phyloP scores from a whole-genome alignment of 2,888 invertebrate species.

The Hypsopygia costalis region DNA sequence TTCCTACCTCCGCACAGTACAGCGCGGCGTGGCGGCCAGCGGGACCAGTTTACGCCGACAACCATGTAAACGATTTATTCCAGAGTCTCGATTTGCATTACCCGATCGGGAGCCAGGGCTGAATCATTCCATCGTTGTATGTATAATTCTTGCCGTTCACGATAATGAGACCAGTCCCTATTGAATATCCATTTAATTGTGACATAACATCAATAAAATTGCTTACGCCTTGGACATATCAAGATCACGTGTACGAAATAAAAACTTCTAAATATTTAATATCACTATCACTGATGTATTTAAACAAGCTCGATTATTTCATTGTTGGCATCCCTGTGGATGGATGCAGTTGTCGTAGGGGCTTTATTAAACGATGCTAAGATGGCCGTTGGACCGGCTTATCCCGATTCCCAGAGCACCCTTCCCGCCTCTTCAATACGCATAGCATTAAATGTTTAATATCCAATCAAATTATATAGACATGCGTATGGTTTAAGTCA shows the following conservation, averaged over 20 bases:
- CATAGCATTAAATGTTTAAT: conserved; percentile 38
- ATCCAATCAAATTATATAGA: background rate
- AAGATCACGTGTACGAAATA: too few species aligned
- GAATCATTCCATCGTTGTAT: conserved; percentile 26
- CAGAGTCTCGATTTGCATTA: conserved; percentile 76
- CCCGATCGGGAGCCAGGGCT: conserved; percentile 72
- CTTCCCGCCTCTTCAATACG: conserved; percentile 62
- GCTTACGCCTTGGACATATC: too few species aligned
- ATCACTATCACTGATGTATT: too few species aligned
- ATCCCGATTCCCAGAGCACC: conserved; percentile 64
- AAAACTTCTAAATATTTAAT: too few species aligned
- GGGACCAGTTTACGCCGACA: conserved; percentile 79
- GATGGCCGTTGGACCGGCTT: conserved; percentile 76
- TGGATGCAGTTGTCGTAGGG: conserved; percentile 63
- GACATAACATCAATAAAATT: too few species aligned
- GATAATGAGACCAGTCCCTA: background rate
- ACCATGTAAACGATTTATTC: conserved; percentile 80
- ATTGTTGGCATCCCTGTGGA: too few species aligned
- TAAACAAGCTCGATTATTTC: too few species aligned
- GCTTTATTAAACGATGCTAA: conserved; percentile 73
- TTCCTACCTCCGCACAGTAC: conserved; percentile 53
- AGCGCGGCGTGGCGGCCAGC: conserved; percentile 42
- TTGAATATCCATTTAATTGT: conserved; percentile 1
- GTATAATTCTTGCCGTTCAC: conserved; percentile 6
- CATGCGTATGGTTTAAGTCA: too few species aligned